These are phyloP conservation scores for Eutrigla gurnardus DNA, from an alignment of 2,797 vertebrate genomes.

Conservation along the genomic window DNA sequence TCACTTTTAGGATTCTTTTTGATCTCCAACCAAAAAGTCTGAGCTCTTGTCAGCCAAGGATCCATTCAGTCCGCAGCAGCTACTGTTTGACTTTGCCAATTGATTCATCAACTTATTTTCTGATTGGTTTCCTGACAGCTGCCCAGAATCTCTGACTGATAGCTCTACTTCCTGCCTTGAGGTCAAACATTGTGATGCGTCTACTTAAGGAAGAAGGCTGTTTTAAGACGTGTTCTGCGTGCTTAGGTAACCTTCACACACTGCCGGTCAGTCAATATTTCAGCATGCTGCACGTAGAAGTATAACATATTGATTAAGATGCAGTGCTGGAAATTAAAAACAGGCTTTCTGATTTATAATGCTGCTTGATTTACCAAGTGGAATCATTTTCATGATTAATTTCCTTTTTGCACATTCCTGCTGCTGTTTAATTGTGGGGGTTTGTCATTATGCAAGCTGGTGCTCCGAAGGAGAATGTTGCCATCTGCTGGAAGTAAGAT, in stretches of 20 bases:
- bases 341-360: slow-evolving; percentile 58
- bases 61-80: slow-evolving; percentile 39
- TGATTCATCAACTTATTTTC: slow-evolving; percentile 73
- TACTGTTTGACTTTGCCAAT: slow-evolving; percentile 63
- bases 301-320: slow-evolving; percentile 63
- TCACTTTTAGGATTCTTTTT: slow-evolving; percentile 66
- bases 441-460: slow-evolving; percentile 29
- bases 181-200: slow-evolving; percentile 71
- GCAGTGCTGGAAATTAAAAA: slow-evolving; percentile 47
- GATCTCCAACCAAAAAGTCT: slow-evolving; percentile 65
- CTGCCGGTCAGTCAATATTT: slow-evolving; percentile 57
- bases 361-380: slow-evolving; percentile 59
- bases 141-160: slow-evolving; percentile 62
- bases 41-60: slow-evolving; percentile 61
- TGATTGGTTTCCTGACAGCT: slow-evolving; percentile 73
- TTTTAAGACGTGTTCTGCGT: slow-evolving; percentile 48
- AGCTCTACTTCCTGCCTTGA: slow-evolving; percentile 57
- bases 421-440: slow-evolving; percentile 21
- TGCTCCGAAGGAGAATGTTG: slow-evolving; percentile 43
- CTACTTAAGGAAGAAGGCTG: slow-evolving; percentile 53
- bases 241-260: slow-evolving; percentile 62
- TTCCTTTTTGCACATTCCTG: slow-evolving; percentile 52
- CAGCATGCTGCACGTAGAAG: slow-evolving; percentile 44
- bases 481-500: slow-evolving; percentile 78
- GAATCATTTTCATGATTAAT: slow-evolving; percentile 66